Percentiles rank a stretch among this genome's conserved stretches.
These are phyloP conservation scores for Mirza zaza DNA, from an alignment of 2,113 vertebrate species.

Conservation along the genomic window DNA sequence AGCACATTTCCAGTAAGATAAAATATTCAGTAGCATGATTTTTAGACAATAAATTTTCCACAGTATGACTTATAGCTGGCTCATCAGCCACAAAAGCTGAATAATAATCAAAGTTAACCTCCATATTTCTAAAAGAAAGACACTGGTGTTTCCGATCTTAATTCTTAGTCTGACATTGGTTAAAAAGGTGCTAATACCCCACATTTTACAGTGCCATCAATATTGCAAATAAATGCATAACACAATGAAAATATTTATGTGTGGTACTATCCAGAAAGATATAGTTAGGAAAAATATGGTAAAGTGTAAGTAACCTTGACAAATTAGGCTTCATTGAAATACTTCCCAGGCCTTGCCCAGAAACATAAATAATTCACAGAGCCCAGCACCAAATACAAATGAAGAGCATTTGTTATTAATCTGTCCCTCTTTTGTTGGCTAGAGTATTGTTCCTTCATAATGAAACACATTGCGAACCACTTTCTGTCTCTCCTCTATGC, in stretches of 20 bases:
- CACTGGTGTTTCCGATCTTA: slow-evolving; percentile 65
- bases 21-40: slow-evolving; percentile 80
- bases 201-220: slow-evolving; percentile 69
- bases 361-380: slow-evolving; percentile 67
- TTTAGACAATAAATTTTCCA: slow-evolving; percentile 78
- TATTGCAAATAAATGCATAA: slow-evolving; percentile 71
- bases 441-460: slow-evolving; percentile 54
- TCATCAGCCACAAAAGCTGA: slow-evolving; percentile 80
- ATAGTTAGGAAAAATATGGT: slow-evolving; percentile 62
- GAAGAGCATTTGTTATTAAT: slow-evolving; percentile 62
- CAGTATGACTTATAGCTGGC: slow-evolving; percentile 72
- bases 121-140: slow-evolving; percentile 73
- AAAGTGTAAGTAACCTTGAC: slow-evolving; percentile 66
- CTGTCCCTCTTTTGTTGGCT: slow-evolving; percentile 32
- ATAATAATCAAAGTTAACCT: slow-evolving; percentile 79
- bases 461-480: slow-evolving; percentile 35
- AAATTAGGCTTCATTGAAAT: slow-evolving; percentile 63
- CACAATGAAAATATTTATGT: slow-evolving; percentile 78
- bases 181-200: slow-evolving; percentile 71
- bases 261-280: slow-evolving; percentile 60
- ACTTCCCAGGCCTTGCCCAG: slow-evolving; percentile 48
- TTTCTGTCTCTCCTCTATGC: slow-evolving; percentile 8
- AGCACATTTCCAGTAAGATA: slow-evolving; percentile 75
- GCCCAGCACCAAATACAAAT: slow-evolving; percentile 59
- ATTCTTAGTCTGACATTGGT: slow-evolving; percentile 70